A percentile compares a stretch with the other conserved stretches of the same genome.
phyloP scores from a whole-genome alignment of 2,888 invertebrate genomes.

The Lasioglossum malachurum region DNA sequence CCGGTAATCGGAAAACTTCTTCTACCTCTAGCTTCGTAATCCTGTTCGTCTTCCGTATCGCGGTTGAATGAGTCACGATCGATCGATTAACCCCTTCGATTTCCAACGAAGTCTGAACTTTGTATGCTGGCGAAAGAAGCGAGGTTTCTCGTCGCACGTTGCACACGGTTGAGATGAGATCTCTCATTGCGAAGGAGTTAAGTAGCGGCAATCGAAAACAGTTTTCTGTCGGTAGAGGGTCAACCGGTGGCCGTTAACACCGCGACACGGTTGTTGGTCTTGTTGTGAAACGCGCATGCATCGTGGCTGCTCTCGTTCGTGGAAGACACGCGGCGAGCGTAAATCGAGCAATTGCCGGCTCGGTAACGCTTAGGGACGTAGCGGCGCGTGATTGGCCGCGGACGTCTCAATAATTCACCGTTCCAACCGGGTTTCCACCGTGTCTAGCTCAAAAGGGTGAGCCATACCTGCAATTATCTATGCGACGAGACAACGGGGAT shows the following conservation, averaged over 20 bases:
- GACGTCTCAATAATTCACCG: neutral
- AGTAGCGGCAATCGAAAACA: neutral
- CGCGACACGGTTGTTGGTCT: neutral
- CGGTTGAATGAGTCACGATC: neutral
- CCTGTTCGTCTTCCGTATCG: neutral
- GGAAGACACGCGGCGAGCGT: neutral
- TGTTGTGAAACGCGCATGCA: neutral
- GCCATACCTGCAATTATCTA: constrained; percentile 6
- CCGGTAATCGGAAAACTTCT: neutral
- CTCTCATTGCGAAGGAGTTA: neutral
- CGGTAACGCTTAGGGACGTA: neutral
- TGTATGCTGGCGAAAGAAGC: too few species aligned
- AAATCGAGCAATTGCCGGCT: constrained; percentile 1
- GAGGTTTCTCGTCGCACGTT: too few species aligned
- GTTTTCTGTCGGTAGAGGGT: neutral
- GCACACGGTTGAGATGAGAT: neutral
- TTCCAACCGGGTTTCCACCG: neutral
- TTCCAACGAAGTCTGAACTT: neutral
- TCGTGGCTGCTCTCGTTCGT: neutral
- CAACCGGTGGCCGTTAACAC: neutral
- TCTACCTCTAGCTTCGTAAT: neutral
- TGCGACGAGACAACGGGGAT: neutral
- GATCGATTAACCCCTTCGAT: neutral
- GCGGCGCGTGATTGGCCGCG: neutral
- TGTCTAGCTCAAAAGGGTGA: constrained; percentile 5